phyloP scores from a whole-genome alignment of 2,888 invertebrate species.

The Pristionchus arcanus region DNA sequence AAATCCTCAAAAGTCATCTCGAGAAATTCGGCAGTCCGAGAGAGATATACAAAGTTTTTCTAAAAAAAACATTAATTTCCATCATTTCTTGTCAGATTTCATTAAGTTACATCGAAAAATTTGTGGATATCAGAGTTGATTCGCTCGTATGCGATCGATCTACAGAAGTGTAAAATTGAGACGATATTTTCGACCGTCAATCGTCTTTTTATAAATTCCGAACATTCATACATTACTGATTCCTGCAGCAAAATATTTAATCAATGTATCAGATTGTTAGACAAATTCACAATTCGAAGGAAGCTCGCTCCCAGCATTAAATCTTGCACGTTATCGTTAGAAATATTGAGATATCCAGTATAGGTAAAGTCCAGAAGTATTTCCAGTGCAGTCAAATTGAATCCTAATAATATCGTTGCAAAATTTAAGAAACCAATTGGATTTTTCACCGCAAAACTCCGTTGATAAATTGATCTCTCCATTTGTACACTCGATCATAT shows the following conservation, averaged over 20 bases:
- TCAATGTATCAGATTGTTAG: not conserved
- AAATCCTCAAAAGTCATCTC: slow-evolving; percentile 73
- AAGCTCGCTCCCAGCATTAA: not conserved
- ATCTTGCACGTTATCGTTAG: not conserved
- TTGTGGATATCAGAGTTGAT: not conserved
- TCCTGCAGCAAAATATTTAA: slow-evolving; percentile 76
- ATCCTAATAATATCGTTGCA: too few relatives aligned
- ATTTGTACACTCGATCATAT: not conserved
- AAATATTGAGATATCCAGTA: not conserved
- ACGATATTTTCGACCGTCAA: slow-evolving; percentile 65
- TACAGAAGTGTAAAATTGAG: slow-evolving; percentile 62
- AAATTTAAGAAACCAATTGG: too few relatives aligned
- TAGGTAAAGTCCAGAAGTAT: not conserved
- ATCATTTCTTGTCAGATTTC: not conserved
- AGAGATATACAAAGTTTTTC: slow-evolving; percentile 88
- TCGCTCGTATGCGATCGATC: slow-evolving; percentile 50
- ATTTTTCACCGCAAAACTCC: not conserved
- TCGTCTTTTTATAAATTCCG: slow-evolving; percentile 86
- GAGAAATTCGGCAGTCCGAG: slow-evolving; percentile 88
- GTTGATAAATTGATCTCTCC: not conserved
- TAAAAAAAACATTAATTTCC: slow-evolving; percentile 82
- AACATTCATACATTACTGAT: slow-evolving; percentile 89
- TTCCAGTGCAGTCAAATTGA: not conserved
- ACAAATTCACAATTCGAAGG: not conserved
- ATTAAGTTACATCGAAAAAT: slow-evolving; percentile 2